Percentiles rank a stretch among this genome's conserved stretches.
These are phyloP conservation scores for Pyrochroa serraticornis DNA, from an alignment of 2,888 invertebrate species.

Conservation along the genomic window DNA sequence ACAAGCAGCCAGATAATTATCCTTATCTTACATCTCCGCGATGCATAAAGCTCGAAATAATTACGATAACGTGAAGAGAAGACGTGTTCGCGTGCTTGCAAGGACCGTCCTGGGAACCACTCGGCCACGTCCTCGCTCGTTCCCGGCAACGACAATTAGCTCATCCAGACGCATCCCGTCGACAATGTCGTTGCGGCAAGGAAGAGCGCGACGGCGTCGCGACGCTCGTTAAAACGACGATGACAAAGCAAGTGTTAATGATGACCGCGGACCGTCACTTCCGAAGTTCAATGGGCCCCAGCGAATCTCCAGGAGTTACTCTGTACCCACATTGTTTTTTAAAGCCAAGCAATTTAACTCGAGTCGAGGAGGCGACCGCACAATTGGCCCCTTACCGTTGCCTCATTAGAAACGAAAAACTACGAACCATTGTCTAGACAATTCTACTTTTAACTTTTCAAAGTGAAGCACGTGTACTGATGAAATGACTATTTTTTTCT, in stretches of 20 bases:
- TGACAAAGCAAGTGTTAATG: conserved; percentile 33
- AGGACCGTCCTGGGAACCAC: conserved; percentile 28
- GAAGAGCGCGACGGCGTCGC: conserved; percentile 11
- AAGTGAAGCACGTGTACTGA: not conserved
- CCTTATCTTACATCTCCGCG: conserved; percentile 30
- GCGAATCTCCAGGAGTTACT: conserved; percentile 17
- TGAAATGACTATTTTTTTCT: not conserved
- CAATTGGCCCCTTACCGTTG: no score
- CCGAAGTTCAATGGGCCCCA: conserved; percentile 13
- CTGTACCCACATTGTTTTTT: conserved; percentile 3
- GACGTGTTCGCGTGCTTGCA: conserved; percentile 23
- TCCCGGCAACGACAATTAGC: conserved; percentile 27
- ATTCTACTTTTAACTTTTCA: no score
- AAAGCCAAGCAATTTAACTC: not conserved
- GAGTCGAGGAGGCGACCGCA: no score
- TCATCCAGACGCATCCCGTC: conserved; percentile 15
- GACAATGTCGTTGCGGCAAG: conserved; percentile 14
- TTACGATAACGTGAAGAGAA: conserved; percentile 36
- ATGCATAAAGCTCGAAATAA: conserved; percentile 35
- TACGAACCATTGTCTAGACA: no score
- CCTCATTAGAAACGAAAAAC: no score
- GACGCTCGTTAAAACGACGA: conserved; percentile 28
- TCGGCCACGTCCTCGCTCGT: conserved; percentile 26
- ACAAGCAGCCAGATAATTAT: conserved; percentile 37
- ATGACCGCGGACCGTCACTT: conserved; percentile 28